These are phyloP conservation scores for Chironomus riparius DNA, from an alignment of 2,888 invertebrate genomes.

Conservation along the genomic window DNA sequence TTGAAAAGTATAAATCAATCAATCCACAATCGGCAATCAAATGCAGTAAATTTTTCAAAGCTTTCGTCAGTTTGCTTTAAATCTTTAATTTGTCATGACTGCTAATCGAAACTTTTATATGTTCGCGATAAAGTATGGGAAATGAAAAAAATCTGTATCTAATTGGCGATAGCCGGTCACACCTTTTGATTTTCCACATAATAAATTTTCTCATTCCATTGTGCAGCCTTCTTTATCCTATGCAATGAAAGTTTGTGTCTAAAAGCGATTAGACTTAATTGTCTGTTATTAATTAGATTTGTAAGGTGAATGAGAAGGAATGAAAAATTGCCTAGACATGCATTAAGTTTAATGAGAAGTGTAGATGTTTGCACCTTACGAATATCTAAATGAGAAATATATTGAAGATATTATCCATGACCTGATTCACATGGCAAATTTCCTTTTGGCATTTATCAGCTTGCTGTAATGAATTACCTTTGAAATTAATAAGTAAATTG, in stretches of 20 bases:
- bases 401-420: background rate
- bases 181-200: slow-evolving; percentile 4
- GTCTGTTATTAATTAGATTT: background rate
- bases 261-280: background rate
- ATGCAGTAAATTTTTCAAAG: too few species aligned
- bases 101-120: too few species aligned
- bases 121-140: background rate
- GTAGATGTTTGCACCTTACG: too few species aligned
- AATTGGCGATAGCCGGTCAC: background rate
- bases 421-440: background rate
- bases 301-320: background rate
- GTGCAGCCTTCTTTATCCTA: too few species aligned
- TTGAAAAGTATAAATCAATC: background rate
- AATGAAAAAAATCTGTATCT: background rate
- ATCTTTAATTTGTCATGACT: too few species aligned
- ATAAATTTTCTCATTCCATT: background rate
- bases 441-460: background rate
- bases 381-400: too few species aligned
- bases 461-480: background rate
- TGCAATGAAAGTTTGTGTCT: background rate
- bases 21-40: background rate
- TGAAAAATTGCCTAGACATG: background rate
- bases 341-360: background rate
- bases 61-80: too few species aligned
- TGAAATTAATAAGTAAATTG: background rate